Conservation (phyloP, 30 jellyfish, hydroid and myxozoan species). For the Cassiopea andromeda region DNA sequence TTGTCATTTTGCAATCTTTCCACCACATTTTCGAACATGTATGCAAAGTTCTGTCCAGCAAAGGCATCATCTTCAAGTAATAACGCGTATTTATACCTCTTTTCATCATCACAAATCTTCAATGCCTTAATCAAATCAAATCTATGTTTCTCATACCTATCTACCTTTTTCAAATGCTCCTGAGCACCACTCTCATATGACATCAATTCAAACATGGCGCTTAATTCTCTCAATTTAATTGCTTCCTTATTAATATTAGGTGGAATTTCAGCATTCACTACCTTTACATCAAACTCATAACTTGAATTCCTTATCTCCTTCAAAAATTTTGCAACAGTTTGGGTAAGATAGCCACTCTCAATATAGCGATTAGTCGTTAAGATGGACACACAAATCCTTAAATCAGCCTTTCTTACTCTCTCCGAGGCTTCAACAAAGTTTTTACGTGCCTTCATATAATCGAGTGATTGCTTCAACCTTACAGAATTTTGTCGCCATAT, state of each 20-base stretch:
- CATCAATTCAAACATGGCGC: background rate
- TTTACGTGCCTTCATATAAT: background rate
- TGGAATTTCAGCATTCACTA: slow-evolving; percentile 41
- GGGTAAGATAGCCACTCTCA: slow-evolving; percentile 32
- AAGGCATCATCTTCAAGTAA: slow-evolving; percentile 59
- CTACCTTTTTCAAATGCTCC: background rate
- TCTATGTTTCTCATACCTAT: slow-evolving; percentile 39
- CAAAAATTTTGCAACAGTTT: slow-evolving; percentile 37
- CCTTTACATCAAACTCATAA: slow-evolving; percentile 1
- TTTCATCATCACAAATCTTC: slow-evolving; percentile 2
- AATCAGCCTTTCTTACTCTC: background rate
- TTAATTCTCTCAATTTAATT: background rate
- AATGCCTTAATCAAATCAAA: slow-evolving; percentile 35
- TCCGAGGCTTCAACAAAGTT: background rate
- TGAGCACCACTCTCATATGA: background rate
- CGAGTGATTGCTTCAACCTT: slow-evolving; percentile 12
- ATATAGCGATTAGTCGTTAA: slow-evolving; percentile 19
- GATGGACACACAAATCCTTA: slow-evolving; percentile 10
- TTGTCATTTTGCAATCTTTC: slow-evolving; percentile 9
- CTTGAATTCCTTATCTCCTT: slow-evolving; percentile 22
- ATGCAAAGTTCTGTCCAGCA: slow-evolving; percentile 14
- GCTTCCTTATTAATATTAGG: slow-evolving; percentile 7
- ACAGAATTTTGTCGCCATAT: background rate
- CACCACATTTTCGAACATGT: background rate
- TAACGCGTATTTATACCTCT: slow-evolving; percentile 21